These are phyloP conservation scores for Halcyon malimbica DNA, from an alignment of 2,113 vertebrate species.

Conservation along the genomic window DNA sequence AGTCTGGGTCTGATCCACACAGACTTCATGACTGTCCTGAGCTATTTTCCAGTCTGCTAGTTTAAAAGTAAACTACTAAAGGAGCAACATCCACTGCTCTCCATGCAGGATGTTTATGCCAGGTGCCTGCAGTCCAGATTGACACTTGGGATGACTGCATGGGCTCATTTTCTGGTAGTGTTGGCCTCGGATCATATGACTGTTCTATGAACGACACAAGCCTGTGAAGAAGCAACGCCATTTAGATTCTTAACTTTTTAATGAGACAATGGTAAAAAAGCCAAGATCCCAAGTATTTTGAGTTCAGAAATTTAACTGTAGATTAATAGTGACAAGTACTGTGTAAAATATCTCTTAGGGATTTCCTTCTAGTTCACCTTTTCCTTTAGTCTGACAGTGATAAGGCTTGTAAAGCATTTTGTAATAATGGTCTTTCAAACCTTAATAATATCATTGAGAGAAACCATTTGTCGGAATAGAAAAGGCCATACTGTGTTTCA, in stretches of 20 bases:
- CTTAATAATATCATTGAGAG: background rate
- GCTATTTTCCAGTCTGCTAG: background rate
- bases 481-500: background rate
- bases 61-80: background rate
- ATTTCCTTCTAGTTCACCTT: background rate
- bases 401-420: background rate
- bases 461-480: background rate
- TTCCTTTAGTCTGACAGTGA: background rate
- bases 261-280: background rate
- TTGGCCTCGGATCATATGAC: background rate
- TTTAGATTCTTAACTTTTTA: background rate
- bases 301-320: background rate
- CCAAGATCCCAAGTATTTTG: background rate
- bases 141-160: background rate
- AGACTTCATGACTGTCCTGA: background rate
- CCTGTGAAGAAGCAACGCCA: background rate
- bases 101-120: fast-evolving
- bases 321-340: background rate
- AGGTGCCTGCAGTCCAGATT: background rate
- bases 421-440: background rate
- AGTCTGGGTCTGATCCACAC: background rate
- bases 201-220: background rate
- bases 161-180: background rate
- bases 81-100: background rate
- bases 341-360: background rate